Evolutionary conservation across 2,888 invertebrate genomes (phyloP), one percentile per base, ranked within the genome.

Genomic region (Ptycholaimellus sp.): DNA sequence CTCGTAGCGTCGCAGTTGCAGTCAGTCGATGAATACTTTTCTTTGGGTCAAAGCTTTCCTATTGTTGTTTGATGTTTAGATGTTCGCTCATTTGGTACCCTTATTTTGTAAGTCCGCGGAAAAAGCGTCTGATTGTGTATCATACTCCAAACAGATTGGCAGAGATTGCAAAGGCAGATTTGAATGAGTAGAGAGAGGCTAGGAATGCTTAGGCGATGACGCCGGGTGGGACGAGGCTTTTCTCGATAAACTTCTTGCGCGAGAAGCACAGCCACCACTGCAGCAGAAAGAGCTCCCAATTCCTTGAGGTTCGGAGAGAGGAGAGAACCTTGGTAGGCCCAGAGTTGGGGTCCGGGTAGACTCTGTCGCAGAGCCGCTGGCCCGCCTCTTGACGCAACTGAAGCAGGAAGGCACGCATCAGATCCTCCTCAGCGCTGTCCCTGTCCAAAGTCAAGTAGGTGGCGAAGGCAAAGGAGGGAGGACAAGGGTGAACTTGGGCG

Each of bases 201-300:
- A n/a, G n/a, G n/a, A n/a, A n/a, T n/a, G 17, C 3, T 44, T 36
- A 50, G 29, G 49, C 42, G 16, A 37, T 41, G 20, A 48, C 47
- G 25, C 83, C 83, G 2, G 81, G 82, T 1, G 74, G 79, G 23
- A 81, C 75, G 21, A 96, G 66, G 21, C 83, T 83, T 60, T 93
- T 93, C 60, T 96, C 96, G 90, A 96, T 93, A 60, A 96, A 96
- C 70, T 85, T 87, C 71, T 87, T 85, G 59, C 87, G 87, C 21
- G 87, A 78, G 66, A 99, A 96, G 59, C 96, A 96, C 39, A 90
- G 66, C 96, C 96, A 96, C 96, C 96, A 96, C 65, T 67, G 41
- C 31, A 18, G n/a, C 14, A 9, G 9, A 5, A 7, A 2, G 7
- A 14, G 27, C 33, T 42, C 37, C 27, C 37, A 45, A 44, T 13